Base-by-base conservation (phyloP, 1,140 invertebrate species). In the Penaeus japonicus region DNA sequence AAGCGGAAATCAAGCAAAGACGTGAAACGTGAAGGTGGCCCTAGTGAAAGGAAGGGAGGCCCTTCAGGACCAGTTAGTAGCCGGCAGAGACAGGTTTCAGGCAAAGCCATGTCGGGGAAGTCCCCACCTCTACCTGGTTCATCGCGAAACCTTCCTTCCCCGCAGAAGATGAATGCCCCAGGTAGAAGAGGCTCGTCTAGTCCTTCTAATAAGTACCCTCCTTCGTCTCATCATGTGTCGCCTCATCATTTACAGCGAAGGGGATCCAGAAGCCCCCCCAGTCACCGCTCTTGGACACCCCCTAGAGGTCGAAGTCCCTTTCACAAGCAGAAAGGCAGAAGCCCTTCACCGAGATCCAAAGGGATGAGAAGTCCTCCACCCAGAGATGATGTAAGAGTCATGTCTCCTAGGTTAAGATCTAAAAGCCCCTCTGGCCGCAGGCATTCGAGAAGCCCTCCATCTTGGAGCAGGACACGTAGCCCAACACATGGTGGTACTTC, bases 151-250 rank as follows among this genome's bases (percentile, higher is more conserved):
- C 65, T 55, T 22, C 39, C 80, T 20, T 84, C 80, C 20, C 79
- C 80, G 5, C 80, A 83, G 30, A 88, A 88, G 47, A 30, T 35
- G 20, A 39, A 55, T n/a, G 24, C 59, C 35, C 55, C 80, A 78
- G 30, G n/a, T 15, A 88, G 87, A 24, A 70, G 87, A 88, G 70
- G 54, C 30, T 88, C 87, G 24, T 47, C 75, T 30, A 88, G 87
- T 35, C 87, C 80, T 32, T 47, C 87, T 39, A 30, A 78, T 65
- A 59, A 18, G 24, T 27, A 39, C 27, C 24, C 75, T 62, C 20
- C n/a, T 27, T 27, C n/a, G 5, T 27, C 30, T 47, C 32, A 53
- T 20, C 85, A 80, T 65, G 27, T 32, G 47, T 75, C 78, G 22
- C 62, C 78, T 35, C 85, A 73, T 20, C 70, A 62, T 53, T 2